These are phyloP conservation scores for Leuciscus idus DNA, from an alignment of 2,113 vertebrate species.

Conservation along the genomic window DNA sequence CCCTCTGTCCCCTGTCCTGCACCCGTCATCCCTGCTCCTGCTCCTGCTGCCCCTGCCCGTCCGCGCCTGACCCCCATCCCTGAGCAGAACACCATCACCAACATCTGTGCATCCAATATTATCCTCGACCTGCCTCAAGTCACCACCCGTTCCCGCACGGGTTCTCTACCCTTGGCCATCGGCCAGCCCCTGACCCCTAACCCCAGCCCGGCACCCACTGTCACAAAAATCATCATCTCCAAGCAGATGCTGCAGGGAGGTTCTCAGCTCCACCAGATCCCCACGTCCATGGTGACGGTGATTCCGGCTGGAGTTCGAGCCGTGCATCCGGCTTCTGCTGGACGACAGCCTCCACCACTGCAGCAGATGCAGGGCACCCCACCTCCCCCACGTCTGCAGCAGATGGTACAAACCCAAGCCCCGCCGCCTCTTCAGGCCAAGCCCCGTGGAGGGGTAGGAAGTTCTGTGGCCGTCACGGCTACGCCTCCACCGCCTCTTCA, in stretches of 20 bases:
- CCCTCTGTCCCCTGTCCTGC: not conserved
- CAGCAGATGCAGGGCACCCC: slow-evolving; percentile 84
- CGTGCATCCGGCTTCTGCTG: slow-evolving; percentile 66
- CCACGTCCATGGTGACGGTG: slow-evolving; percentile 82
- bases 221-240: slow-evolving; percentile 89
- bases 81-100: slow-evolving; percentile 81
- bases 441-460: slow-evolving; percentile 66
- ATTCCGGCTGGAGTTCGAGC: slow-evolving; percentile 79
- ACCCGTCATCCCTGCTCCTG: slow-evolving; percentile 64
- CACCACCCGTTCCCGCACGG: slow-evolving; percentile 76
- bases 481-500: slow-evolving; percentile 85
- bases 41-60: slow-evolving; percentile 50
- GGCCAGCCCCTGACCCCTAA: slow-evolving; percentile 58
- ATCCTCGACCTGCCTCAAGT: slow-evolving; percentile 78
- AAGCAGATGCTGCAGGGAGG: slow-evolving; percentile 78
- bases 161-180: slow-evolving; percentile 69
- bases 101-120: slow-evolving; percentile 83
- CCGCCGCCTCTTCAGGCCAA: slow-evolving; percentile 79
- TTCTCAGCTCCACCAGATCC: slow-evolving; percentile 65
- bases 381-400: slow-evolving; percentile 77
- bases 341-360: slow-evolving; percentile 84
- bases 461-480: slow-evolving; percentile 54
- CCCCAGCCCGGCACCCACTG: slow-evolving; percentile 63
- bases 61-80: slow-evolving; percentile 56
- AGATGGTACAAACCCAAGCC: slow-evolving; percentile 75